Percentiles rank a stretch among this genome's conserved stretches.
Evolutionary conservation across 2,797 vertebrate species (phyloP).

Genomic region (Helarctos malayanus): DNA sequence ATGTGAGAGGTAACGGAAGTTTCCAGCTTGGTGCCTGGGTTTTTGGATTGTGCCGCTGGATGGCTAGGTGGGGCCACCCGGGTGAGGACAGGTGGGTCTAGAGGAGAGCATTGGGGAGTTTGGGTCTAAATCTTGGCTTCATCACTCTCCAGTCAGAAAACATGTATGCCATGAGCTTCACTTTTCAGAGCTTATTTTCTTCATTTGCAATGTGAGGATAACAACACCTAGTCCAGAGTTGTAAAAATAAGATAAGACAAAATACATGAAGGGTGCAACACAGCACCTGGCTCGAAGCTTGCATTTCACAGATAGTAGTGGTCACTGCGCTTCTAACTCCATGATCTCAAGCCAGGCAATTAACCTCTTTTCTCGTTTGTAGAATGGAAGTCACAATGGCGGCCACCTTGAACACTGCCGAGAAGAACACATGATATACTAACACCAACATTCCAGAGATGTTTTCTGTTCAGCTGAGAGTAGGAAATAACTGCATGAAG

Average conservation of each 20-base stretch:
- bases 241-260: background rate
- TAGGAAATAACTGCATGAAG: background rate
- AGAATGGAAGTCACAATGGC: background rate
- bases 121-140: background rate
- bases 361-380: background rate
- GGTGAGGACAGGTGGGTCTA: background rate
- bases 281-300: background rate
- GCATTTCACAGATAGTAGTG: background rate
- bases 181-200: background rate
- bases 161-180: background rate
- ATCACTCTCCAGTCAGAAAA: background rate
- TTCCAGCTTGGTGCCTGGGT: background rate
- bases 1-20: background rate
- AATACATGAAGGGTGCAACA: rapidly evolving
- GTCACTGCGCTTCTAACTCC: background rate
- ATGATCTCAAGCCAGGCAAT: background rate
- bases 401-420: too few species aligned
- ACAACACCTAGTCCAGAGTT: too few species aligned
- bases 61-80: too few species aligned
- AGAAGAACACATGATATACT: background rate
- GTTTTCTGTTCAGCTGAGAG: background rate
- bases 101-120: background rate
- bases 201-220: background rate
- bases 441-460: background rate
- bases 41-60: background rate